Evolutionary conservation across 2,113 vertebrate genomes (phyloP).

Genomic region (Sander lucioperca): DNA sequence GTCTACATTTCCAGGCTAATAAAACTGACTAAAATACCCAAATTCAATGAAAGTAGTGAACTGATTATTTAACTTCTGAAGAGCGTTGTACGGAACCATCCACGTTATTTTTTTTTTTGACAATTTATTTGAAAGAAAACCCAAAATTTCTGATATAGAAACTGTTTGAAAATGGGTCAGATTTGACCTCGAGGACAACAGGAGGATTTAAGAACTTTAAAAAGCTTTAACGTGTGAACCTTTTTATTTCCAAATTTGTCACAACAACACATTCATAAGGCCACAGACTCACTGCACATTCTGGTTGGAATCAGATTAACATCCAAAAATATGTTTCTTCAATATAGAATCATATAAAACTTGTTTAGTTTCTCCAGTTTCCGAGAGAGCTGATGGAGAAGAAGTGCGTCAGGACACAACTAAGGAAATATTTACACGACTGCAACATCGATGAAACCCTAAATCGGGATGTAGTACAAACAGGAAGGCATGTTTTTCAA

Average conservation of each 20-base stretch:
- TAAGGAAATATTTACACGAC: slow-evolving; percentile 16
- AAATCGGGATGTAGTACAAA: not conserved
- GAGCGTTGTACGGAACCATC: too few species aligned
- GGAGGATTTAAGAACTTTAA: too few species aligned
- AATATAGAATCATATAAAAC: slow-evolving; percentile 39
- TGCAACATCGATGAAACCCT: not conserved
- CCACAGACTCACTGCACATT: slow-evolving; percentile 61
- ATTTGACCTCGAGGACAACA: too few species aligned
- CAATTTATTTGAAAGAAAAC: too few species aligned
- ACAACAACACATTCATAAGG: slow-evolving; percentile 66
- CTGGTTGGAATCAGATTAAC: slow-evolving; percentile 32
- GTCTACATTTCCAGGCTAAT: too few species aligned
- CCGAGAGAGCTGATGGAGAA: not conserved
- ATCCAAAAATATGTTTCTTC: slow-evolving; percentile 45
- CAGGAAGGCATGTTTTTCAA: not conserved
- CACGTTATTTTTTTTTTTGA: too few species aligned
- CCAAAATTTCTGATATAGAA: too few species aligned
- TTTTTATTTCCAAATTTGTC: slow-evolving; percentile 64
- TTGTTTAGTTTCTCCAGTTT: not conserved
- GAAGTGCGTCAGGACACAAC: not conserved
- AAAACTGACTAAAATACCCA: too few species aligned
- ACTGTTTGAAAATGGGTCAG: too few species aligned
- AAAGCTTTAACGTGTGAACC: not conserved
- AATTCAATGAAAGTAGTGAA: too few species aligned
- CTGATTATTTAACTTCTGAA: too few species aligned